Percentiles rank a stretch among this genome's conserved stretches.
These are phyloP conservation scores for Polydrusus tereticollis DNA, from an alignment of 2,888 invertebrate species.

Conservation along the genomic window DNA sequence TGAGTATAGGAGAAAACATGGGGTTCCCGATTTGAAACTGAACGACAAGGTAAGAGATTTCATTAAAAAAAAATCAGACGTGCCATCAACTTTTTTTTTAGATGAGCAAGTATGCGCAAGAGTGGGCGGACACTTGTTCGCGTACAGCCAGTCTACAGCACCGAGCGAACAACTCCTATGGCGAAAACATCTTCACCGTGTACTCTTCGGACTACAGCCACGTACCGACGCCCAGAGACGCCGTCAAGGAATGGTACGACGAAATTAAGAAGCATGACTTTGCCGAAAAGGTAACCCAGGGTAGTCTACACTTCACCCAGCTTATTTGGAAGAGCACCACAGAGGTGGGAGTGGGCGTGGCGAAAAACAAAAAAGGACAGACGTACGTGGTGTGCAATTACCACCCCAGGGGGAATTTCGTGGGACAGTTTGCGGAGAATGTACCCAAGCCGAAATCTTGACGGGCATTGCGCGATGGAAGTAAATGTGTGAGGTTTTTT, in stretches of 20 bases:
- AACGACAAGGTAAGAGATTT: conserved; percentile 67
- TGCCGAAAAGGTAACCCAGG: conserved; percentile 69
- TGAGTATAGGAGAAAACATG: conserved; percentile 73
- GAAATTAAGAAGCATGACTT: conserved; percentile 71
- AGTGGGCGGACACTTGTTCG: conserved; percentile 80
- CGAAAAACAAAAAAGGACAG: conserved; percentile 80
- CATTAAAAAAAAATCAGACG: neutral
- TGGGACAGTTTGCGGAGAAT: conserved; percentile 78
- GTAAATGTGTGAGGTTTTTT: conserved; percentile 34
- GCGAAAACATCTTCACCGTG: conserved; percentile 73
- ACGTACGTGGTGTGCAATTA: conserved; percentile 90
- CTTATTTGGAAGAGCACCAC: conserved; percentile 79
- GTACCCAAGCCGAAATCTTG: conserved; percentile 71
- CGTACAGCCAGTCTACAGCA: conserved; percentile 76
- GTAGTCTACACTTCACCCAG: conserved; percentile 69
- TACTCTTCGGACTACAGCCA: conserved; percentile 71
- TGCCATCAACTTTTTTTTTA: conserved; percentile 63
- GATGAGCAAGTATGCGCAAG: conserved; percentile 75
- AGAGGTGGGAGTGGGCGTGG: conserved; percentile 80
- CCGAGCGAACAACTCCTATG: conserved; percentile 74
- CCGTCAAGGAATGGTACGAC: conserved; percentile 73
- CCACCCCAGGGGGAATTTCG: conserved; percentile 84
- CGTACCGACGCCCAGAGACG: conserved; percentile 69
- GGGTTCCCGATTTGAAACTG: conserved; percentile 70
- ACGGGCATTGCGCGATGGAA: conserved; percentile 47